These are phyloP conservation scores for Pyrrhia umbra DNA, from an alignment of 2,888 invertebrate species.

Conservation along the genomic window DNA sequence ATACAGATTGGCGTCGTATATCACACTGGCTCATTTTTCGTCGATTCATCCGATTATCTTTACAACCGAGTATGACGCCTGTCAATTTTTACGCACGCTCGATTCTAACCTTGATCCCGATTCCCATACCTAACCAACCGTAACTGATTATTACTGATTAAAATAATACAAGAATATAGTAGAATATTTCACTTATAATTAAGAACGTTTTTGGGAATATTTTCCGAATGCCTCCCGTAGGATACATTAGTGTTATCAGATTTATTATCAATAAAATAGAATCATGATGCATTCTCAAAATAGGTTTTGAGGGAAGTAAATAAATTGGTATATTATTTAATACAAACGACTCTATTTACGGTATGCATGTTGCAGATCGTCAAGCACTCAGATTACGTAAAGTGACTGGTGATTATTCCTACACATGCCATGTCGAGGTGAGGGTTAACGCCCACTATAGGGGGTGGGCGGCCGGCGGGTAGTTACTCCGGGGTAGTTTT, in stretches of 20 bases:
- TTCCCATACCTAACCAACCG: background rate
- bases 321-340: background rate
- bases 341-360: slow-evolving; percentile 29
- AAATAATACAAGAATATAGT: background rate
- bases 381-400: slow-evolving; percentile 60
- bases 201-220: background rate
- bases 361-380: slow-evolving; percentile 29
- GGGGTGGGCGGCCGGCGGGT: slow-evolving; percentile 12
- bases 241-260: too few species aligned
- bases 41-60: slow-evolving; percentile 5
- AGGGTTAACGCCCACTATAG: slow-evolving; percentile 44
- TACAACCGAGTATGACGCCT: slow-evolving; percentile 15
- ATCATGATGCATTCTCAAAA: too few species aligned
- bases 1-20: slow-evolving; percentile 13
- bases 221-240: too few species aligned
- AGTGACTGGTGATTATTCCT: slow-evolving; percentile 63
- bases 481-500: slow-evolving; percentile 19
- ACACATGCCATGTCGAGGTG: slow-evolving; percentile 55
- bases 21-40: slow-evolving; percentile 5
- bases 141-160: background rate
- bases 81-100: slow-evolving; percentile 34
- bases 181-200: background rate
- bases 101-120: slow-evolving; percentile 17
- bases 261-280: too few species aligned
- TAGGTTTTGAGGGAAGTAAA: too few species aligned